These are phyloP conservation scores for Stenopsyche tienmushanensis DNA, from an alignment of 1,140 invertebrate species.

Conservation along the genomic window DNA sequence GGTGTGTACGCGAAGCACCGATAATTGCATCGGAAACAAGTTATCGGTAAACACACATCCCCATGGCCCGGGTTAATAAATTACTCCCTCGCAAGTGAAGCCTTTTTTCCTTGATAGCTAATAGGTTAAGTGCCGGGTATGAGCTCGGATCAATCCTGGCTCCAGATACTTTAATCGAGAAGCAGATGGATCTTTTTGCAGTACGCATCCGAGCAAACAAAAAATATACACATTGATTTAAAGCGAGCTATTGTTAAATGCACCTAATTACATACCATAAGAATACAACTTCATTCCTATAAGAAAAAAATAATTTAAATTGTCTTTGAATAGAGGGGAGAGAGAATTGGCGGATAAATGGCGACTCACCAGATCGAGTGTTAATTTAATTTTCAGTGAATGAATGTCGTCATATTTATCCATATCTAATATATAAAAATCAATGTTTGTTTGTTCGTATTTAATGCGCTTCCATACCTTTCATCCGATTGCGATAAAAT, in stretches of 20 bases:
- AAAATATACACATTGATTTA: too few relatives aligned
- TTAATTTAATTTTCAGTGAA: too few relatives aligned
- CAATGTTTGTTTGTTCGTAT: not conserved
- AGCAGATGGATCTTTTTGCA: not conserved
- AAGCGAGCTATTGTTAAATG: too few relatives aligned
- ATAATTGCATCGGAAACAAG: constrained; percentile 37
- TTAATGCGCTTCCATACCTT: not conserved
- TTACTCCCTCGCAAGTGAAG: constrained; percentile 13
- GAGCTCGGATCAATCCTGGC: not conserved
- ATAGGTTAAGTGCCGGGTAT: constrained; percentile 19
- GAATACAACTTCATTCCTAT: not conserved
- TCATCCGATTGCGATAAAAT: not conserved
- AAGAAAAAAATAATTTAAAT: too few relatives aligned
- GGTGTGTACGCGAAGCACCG: constrained; percentile 18
- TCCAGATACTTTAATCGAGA: not conserved
- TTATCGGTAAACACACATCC: constrained; percentile 37
- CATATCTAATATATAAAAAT: too few relatives aligned
- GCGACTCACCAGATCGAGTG: too few relatives aligned
- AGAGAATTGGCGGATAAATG: too few relatives aligned
- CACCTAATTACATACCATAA: not conserved
- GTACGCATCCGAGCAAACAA: not conserved
- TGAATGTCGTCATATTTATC: too few relatives aligned
- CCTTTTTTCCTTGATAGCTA: constrained; percentile 12
- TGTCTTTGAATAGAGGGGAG: too few relatives aligned
- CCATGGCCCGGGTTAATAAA: constrained; percentile 28